Evolutionary conservation across 2,113 vertebrate species (phyloP), one percentile per base, ranked within the genome.

Genomic region (Paradoxurus hermaphroditus): DNA sequence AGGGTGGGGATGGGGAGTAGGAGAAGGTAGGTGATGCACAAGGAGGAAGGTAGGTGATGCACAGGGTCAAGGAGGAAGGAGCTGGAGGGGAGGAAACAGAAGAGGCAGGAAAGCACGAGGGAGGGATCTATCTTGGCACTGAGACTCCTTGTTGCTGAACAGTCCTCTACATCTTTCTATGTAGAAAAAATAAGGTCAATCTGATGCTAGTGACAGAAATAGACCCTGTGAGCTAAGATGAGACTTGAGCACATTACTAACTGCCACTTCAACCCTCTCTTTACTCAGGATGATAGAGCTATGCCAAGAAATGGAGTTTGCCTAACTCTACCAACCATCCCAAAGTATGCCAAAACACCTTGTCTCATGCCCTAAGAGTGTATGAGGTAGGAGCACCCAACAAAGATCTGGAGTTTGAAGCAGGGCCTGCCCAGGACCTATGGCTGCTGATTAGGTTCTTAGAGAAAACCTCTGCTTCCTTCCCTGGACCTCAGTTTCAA

Each of bases 141-240:
- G 39, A 91, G 84, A 12, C 18, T 94, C 68, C 23, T 79, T 83
- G 18, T 13, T 70, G 84, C 73, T 86, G 18, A 86, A 29, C 15
- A 72, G 14, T 68, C 84, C 67, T 97, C 87, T 90, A 0, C 29
- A 63, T 90, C 82, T 94, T 94, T 95, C 90, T 91, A 95, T 91
- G 59, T 82, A 86, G 34, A 82, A 97, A 84, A 90, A 95, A 92
- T 86, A 86, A 94, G 72, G 83, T 95, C 86, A 96, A 49, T 62
- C 25, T 72, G 44, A 89, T 82, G 72, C 90, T 82, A 86, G 49
- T 51, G 65, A 95, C 59, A 96, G 29, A 98, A 96, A 96, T 39
- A 95, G 51, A 83, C 72, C 49, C 49, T 95, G 2, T 89, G 7
- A 13, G 63, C 34, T n/a, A 95, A 81, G 15, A 86, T 21, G 41